Evolutionary conservation across 2,113 vertebrate species (phyloP), one percentile per base, ranked within the genome.

Genomic region (Bos indicus): DNA sequence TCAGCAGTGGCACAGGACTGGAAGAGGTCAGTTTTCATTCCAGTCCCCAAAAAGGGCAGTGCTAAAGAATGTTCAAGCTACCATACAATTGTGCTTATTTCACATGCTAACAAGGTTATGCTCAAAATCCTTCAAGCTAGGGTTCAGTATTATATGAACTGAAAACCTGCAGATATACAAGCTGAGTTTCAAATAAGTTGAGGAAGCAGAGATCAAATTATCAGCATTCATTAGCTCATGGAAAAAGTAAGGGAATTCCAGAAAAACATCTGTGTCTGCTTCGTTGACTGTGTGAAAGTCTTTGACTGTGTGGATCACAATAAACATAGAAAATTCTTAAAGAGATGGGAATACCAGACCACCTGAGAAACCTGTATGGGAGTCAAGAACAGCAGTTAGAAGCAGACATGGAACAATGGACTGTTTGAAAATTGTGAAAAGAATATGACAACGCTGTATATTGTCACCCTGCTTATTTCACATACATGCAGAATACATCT

Each of bases 221-320:
- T 43, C 36, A 77, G 36, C 71, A 25, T 26, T 43, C 6, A 43
- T 77, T 77, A 25, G 36, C 21, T 77, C 36, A 77, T 43, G 36
- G 36, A 26, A 43, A 43, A 25, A 43, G 36, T 26, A 43, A 43
- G 71, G 36, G 23, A 7, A 43, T 77, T 77, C 11, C 71, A 77
- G 12, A 43, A 77, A 77, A 77, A 77, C 36, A 43, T 25, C 71
- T 77, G 7, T 6, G 19, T 23, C 71, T 26, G 36, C 71, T 77
- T 43, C 1, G 0, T 43, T 77, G 36, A 77, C 71, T 7, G 0
- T 43, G 36, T 23, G 5, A 25, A 74, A 77, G 36, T 7, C 36
- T 77, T 77, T 74, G 21, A 74, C 36, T 25, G 23, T 77, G 36
- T 43, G 23, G 71, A 74, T 74, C 36, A 74, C 36, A 77, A 43